Evolutionary conservation across 2,888 invertebrate genomes (phyloP), one percentile per base, ranked within the genome.

Genomic region (Noctua fimbriata): DNA sequence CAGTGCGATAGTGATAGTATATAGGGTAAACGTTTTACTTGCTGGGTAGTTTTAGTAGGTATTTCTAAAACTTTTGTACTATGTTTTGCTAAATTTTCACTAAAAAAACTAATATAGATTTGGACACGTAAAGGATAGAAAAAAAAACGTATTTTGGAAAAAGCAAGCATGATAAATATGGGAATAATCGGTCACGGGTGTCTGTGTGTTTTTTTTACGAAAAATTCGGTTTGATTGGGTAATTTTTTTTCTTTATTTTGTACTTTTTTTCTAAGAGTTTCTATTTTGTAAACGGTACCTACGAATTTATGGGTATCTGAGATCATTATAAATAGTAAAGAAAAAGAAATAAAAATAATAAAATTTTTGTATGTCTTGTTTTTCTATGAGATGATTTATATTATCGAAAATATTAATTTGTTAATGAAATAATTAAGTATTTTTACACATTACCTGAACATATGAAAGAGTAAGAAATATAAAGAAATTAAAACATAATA

Each of bases 41-140:
- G 96, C 96, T 96, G 96, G 94, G 96, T 96, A 97, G 96, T 91
- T 94, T 90, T 94, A 92, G 95, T 96, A 95, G 95, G 92, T 95
- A 96, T 96, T 96, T 96, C 96, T 96, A 96, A 96, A 96, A 96
- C 93, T 96, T 96, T 96, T 97, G 94, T 97, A 97, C 96, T 96
- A 96, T 96, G 96, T 97, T 97, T 97, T 96, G 97, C 97, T 93
- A 97, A 96, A 96, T 96, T 96, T 96, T 96, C 96, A 97, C 96
- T 96, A 95, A 95, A 94, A 36, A 93, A 87, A 89, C 91, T 91
- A 93, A 91, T 93, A 95, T 96, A 96, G 96, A 95, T 93, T 95
- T 95, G 96, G 94, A 95, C 96, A 96, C 96, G 92, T 94, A 95
- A 95, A 89, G 89, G 89, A 92, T 95, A 95, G 95, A 82, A 91